Percentiles rank a stretch among this genome's conserved stretches.
These are phyloP conservation scores for Hydropsyche betteni DNA, from an alignment of 2,888 invertebrate species.

Conservation along the genomic window DNA sequence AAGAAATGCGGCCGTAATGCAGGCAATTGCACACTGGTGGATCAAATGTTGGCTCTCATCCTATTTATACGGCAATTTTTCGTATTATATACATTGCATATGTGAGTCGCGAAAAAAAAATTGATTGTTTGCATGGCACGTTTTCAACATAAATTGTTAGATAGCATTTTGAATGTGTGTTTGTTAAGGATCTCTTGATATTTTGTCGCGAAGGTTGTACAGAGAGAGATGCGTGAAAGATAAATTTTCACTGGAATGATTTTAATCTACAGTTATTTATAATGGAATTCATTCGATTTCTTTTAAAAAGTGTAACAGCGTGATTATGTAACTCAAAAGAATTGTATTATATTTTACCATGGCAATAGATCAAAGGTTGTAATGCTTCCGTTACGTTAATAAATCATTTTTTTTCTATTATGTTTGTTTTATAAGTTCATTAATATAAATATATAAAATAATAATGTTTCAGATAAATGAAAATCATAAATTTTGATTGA, in stretches of 20 bases:
- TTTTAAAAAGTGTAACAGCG: neutral
- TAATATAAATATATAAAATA: too few relatives aligned
- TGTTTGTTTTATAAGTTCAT: too few relatives aligned
- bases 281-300: too few relatives aligned
- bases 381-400: too few relatives aligned
- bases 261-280: too few relatives aligned
- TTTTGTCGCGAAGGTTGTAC: neutral
- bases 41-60: conserved; percentile 12
- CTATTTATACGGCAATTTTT: conserved; percentile 23
- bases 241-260: neutral
- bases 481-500: too few relatives aligned
- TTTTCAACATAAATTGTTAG: conserved; percentile 25
- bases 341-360: too few relatives aligned
- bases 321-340: too few relatives aligned
- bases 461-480: too few relatives aligned
- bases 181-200: conserved; percentile 2
- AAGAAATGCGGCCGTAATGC: neutral
- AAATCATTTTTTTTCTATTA: too few relatives aligned
- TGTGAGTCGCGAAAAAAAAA: conserved; percentile 15
- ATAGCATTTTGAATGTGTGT: conserved; percentile 20
- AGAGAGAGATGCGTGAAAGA: neutral
- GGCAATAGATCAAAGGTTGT: too few relatives aligned
- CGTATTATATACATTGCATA: conserved; percentile 13
- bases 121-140: conserved; percentile 26
- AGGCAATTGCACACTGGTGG: conserved; percentile 6